Evolutionary conservation across 1,140 invertebrate species (phyloP).

Genomic region (Homalodisca vitripennis): DNA sequence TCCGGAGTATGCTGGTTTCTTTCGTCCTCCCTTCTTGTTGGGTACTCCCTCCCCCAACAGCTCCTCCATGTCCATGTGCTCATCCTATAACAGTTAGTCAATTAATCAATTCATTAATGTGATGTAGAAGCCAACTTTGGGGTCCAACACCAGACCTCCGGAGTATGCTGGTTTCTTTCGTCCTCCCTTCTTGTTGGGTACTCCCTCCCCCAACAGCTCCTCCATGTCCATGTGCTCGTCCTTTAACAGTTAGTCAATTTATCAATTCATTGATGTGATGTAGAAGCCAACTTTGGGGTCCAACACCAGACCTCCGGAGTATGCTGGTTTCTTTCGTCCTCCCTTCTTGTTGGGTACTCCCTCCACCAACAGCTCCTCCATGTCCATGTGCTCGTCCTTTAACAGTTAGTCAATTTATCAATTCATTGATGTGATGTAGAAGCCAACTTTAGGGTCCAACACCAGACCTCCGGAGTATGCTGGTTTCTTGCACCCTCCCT

Average conservation of each 20-base stretch:
- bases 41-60: neutral
- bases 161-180: conserved; percentile 85
- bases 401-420: conserved; percentile 3
- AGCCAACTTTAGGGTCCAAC: conserved; percentile 94
- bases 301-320: conserved; percentile 91
- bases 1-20: conserved; percentile 88
- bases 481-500: conserved; percentile 66
- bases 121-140: conserved; percentile 97
- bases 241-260: conserved; percentile 14
- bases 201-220: conserved; percentile 11
- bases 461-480: conserved; percentile 94
- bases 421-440: conserved; percentile 76
- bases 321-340: conserved; percentile 77
- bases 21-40: conserved; percentile 48
- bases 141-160: conserved; percentile 95
- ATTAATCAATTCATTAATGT: conserved; percentile 45
- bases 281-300: conserved; percentile 98
- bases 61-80: neutral
- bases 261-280: conserved; percentile 58
- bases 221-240: conserved; percentile 10
- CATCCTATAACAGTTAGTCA: conserved; percentile 10
- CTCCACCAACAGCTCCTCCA: conserved; percentile 12
- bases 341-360: conserved; percentile 24
- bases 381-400: conserved; percentile 21
- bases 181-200: conserved; percentile 30